A percentile compares a stretch with the other conserved stretches of the same genome.
Evolutionary conservation across 2,888 invertebrate genomes (phyloP).

Genomic region (Limenitis camilla): DNA sequence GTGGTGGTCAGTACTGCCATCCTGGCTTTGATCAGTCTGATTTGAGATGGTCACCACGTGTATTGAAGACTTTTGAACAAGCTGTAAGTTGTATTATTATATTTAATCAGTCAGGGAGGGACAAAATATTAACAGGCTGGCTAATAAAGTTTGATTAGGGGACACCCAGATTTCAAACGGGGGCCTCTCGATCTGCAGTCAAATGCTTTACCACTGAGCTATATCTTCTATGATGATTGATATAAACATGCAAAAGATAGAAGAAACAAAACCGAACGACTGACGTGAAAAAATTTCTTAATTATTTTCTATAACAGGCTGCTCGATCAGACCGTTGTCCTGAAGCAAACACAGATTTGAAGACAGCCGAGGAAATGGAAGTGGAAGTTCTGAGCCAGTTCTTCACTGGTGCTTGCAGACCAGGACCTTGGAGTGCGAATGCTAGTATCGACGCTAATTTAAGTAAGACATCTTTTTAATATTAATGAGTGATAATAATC

Average conservation of each 20-base stretch:
- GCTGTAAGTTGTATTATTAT: conserved; percentile 34
- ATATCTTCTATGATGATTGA: too few relatives aligned
- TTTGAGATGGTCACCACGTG: conserved; percentile 73
- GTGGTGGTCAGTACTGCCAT: conserved; percentile 76
- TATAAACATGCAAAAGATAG: too few relatives aligned
- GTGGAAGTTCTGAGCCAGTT: conserved; percentile 74
- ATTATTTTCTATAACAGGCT: conserved; percentile 33
- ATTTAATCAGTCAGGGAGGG: too few relatives aligned
- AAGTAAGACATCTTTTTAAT: conserved; percentile 65
- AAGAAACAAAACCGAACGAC: background rate
- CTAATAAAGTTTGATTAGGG: too few relatives aligned
- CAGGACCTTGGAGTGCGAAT: conserved; percentile 79
- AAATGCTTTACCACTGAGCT: background rate
- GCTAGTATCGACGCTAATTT: conserved; percentile 64
- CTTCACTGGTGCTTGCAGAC: conserved; percentile 82
- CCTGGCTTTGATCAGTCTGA: conserved; percentile 75
- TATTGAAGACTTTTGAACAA: conserved; percentile 76
- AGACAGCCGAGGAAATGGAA: conserved; percentile 75
- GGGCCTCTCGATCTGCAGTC: background rate
- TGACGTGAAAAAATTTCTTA: background rate
- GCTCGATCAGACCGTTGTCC: conserved; percentile 50
- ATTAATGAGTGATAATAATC: background rate
- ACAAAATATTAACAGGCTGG: too few relatives aligned
- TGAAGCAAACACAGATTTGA: conserved; percentile 28
- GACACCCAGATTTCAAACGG: too few relatives aligned